A percentile compares a stretch with the other conserved stretches of the same genome.
Evolutionary conservation across 35 echinoderm and acorn worm species (phyloP).

Genomic region (Heliocidaris erythrogramma): DNA sequence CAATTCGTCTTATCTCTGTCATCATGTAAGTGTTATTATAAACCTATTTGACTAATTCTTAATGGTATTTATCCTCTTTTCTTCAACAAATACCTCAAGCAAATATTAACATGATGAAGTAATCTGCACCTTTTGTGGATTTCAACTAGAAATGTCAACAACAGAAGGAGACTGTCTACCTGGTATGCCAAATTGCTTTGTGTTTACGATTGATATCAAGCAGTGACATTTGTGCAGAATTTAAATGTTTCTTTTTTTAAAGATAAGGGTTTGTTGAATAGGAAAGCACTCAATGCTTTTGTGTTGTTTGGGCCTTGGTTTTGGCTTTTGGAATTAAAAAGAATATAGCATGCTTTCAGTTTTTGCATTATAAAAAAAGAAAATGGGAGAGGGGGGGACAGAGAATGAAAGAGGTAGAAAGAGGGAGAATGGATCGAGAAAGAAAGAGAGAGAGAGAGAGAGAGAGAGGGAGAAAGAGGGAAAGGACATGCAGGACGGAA

Average conservation of each 20-base stretch:
- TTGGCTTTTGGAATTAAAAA: too few species aligned
- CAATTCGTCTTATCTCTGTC: too few species aligned
- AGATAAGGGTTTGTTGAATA: not conserved
- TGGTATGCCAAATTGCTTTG: not conserved
- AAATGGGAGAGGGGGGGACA: too few species aligned
- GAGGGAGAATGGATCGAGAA: too few species aligned
- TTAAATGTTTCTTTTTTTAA: not conserved
- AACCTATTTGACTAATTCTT: not conserved
- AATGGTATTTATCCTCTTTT: not conserved
- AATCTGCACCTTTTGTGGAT: not conserved
- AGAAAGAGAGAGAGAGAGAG: not conserved
- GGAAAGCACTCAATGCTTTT: too few species aligned
- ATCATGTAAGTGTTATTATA: not conserved
- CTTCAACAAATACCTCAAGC: not conserved
- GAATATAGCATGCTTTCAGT: too few species aligned
- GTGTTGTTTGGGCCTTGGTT: too few species aligned
- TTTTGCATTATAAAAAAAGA: too few species aligned
- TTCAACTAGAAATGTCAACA: not conserved
- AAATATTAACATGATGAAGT: conserved; percentile 6
- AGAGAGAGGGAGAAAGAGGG: not conserved
- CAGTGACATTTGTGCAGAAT: not conserved
- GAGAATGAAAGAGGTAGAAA: too few species aligned
- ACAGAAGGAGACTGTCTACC: not conserved
- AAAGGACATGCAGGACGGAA: not conserved
- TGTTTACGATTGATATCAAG: not conserved